These are phyloP conservation scores for Caradrina kadenii DNA, from an alignment of 2,888 invertebrate genomes.

Conservation along the genomic window DNA sequence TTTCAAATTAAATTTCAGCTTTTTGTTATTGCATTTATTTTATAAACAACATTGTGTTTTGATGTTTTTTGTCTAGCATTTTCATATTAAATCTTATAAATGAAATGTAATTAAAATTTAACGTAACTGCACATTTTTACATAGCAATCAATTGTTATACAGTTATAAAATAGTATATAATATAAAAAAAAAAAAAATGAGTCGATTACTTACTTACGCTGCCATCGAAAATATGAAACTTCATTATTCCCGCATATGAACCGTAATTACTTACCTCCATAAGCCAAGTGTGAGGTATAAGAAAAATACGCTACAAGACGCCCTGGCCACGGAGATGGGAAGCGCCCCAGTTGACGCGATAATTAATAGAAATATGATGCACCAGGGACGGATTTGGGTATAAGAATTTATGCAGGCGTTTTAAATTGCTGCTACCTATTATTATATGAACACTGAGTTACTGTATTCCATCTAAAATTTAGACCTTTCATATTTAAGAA, in stretches of 20 bases:
- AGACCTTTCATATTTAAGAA: too few species aligned
- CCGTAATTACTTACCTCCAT: conserved; percentile 41
- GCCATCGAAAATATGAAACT: not conserved
- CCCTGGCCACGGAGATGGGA: conserved; percentile 70
- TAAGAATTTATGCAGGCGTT: not conserved
- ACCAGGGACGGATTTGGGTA: conserved; percentile 69
- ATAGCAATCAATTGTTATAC: conserved; percentile 2
- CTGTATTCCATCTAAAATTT: not conserved
- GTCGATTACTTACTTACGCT: not conserved
- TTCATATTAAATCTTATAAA: too few species aligned
- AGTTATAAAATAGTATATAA: not conserved
- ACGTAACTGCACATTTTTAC: not conserved
- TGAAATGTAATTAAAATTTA: too few species aligned
- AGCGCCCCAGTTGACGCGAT: conserved; percentile 81
- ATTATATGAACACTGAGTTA: not conserved
- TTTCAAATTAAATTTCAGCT: conserved; percentile 36
- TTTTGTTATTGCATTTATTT: conserved; percentile 26
- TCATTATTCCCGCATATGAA: conserved; percentile 38
- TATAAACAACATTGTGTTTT: not conserved
- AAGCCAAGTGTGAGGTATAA: conserved; percentile 40
- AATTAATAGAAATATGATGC: conserved; percentile 84
- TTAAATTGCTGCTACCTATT: not conserved
- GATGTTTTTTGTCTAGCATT: not conserved
- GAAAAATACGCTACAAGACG: conserved; percentile 66
- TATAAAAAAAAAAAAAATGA: not conserved